These are phyloP conservation scores for Battus philenor DNA, from an alignment of 1,140 invertebrate species.

Conservation along the genomic window DNA sequence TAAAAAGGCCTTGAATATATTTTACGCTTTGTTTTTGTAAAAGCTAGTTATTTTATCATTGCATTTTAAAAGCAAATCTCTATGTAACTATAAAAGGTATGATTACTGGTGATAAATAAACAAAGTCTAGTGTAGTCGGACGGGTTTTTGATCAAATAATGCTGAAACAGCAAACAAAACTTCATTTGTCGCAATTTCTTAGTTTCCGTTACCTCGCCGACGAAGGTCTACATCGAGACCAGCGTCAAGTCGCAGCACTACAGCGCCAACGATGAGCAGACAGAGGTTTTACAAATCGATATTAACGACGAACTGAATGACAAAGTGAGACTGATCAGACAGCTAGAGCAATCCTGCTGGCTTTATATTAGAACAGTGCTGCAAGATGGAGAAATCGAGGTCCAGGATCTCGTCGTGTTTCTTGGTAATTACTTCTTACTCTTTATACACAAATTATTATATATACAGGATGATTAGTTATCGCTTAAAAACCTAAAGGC, in stretches of 20 bases:
- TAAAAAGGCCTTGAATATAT: no score
- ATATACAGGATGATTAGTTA: neutral
- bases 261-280: slow-evolving; percentile 61
- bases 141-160: slow-evolving; percentile 1
- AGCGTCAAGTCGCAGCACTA: slow-evolving; percentile 58
- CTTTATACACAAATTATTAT: slow-evolving; percentile 5
- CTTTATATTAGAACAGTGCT: slow-evolving; percentile 56
- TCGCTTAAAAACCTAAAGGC: neutral
- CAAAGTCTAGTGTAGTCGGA: no score
- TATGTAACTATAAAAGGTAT: no score
- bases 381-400: slow-evolving; percentile 57
- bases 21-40: no score
- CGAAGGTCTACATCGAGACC: slow-evolving; percentile 68
- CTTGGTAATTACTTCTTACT: slow-evolving; percentile 56
- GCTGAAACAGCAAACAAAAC: slow-evolving; percentile 25
- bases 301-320: slow-evolving; percentile 31
- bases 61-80: no score
- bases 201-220: slow-evolving; percentile 70
- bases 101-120: no score
- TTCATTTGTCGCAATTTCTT: slow-evolving; percentile 37
- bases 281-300: slow-evolving; percentile 18
- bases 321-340: slow-evolving; percentile 45
- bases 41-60: no score
- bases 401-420: slow-evolving; percentile 67
- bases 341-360: slow-evolving; percentile 50